phyloP scores from a whole-genome alignment of 2,888 invertebrate species.

The Parapristionchus giblindavisi region DNA sequence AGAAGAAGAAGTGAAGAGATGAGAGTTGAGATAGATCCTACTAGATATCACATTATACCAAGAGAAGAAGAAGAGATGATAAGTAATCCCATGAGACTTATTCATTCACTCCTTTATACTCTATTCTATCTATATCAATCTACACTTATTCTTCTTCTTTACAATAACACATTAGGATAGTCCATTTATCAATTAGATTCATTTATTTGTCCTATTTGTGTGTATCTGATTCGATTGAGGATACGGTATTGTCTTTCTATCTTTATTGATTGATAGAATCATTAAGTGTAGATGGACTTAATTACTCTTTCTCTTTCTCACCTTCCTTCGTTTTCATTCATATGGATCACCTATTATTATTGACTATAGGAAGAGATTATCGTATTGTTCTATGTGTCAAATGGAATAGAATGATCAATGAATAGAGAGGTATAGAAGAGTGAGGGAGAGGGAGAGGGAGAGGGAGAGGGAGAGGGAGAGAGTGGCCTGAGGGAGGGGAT shows the following conservation, averaged over 20 bases:
- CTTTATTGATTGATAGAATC: not conserved
- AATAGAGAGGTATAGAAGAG: not conserved
- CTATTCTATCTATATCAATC: not conserved
- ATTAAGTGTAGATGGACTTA: not conserved
- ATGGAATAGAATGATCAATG: not conserved
- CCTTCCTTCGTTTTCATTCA: not conserved
- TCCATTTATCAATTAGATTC: no score
- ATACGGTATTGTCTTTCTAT: no score
- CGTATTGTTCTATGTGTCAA: no score
- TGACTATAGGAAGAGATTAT: slow-evolving; percentile 1
- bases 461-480: not conserved
- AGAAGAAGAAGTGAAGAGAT: no score
- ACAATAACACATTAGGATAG: no score
- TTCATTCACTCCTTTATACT: not conserved
- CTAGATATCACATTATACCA: no score
- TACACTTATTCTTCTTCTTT: not conserved
- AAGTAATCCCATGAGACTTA: no score
- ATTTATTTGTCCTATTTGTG: not conserved
- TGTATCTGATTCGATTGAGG: no score
- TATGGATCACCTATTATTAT: not conserved
- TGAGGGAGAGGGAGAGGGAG: not conserved
- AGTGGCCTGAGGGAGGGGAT: not conserved
- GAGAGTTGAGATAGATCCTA: no score
- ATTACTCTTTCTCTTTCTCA: not conserved
- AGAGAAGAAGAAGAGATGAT: no score